These are phyloP conservation scores for Mus spretus DNA, from an alignment of 2,797 vertebrate genomes.

Conservation along the genomic window DNA sequence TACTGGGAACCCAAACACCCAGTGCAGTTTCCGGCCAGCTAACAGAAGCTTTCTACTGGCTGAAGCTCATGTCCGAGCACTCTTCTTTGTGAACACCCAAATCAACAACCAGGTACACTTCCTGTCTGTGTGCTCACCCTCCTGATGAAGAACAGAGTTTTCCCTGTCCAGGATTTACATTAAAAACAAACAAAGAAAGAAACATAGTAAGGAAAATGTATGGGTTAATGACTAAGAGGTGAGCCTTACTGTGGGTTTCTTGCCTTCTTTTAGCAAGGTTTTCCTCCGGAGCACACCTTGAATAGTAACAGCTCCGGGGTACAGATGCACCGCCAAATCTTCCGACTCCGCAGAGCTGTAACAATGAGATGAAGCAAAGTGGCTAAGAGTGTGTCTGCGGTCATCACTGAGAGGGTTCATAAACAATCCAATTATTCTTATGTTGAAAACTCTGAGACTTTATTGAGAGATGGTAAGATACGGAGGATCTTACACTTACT, in stretches of 20 bases:
- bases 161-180: not conserved
- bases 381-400: constrained; percentile 16
- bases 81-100: not conserved
- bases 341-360: constrained; percentile 97
- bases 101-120: not conserved
- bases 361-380: constrained; percentile 72
- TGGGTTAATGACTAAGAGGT: not conserved
- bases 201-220: not conserved
- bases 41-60: not conserved
- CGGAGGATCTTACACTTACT: constrained; percentile 76
- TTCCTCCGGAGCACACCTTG: constrained; percentile 98
- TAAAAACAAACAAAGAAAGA: not conserved
- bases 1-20: not conserved
- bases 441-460: constrained; percentile 75
- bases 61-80: not conserved
- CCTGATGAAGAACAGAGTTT: not conserved
- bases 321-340: constrained; percentile 97
- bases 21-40: not conserved
- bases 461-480: constrained; percentile 79
- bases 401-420: constrained; percentile 70
- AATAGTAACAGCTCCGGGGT: constrained; percentile 96
- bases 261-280: constrained; percentile 98
- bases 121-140: not conserved
- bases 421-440: constrained; percentile 78
- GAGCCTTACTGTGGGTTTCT: constrained; percentile 97